Evolutionary conservation across 2,888 invertebrate species (phyloP).

Genomic region (Sarcophaga rosellei): DNA sequence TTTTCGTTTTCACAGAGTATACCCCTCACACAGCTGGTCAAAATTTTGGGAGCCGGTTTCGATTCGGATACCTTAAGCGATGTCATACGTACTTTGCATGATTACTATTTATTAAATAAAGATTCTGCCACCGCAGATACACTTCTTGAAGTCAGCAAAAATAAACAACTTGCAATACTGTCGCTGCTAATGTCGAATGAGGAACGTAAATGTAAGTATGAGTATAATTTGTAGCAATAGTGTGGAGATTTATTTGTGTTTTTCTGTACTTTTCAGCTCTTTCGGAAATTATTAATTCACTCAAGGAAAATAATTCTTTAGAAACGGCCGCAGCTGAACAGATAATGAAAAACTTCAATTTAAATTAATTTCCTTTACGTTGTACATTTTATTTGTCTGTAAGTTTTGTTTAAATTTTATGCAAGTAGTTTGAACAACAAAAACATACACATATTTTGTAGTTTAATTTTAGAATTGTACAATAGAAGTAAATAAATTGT

Average conservation of each 20-base stretch:
- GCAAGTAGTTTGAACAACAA: not conserved
- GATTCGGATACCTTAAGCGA: conserved; percentile 78
- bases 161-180: conserved; percentile 77
- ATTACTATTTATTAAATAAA: conserved; percentile 75
- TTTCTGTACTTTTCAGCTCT: conserved; percentile 72
- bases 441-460: not conserved
- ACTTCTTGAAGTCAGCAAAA: conserved; percentile 77
- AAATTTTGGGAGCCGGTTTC: conserved; percentile 79
- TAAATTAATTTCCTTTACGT: conserved; percentile 57
- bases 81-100: conserved; percentile 75
- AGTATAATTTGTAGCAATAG: not conserved
- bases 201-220: conserved; percentile 75
- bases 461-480: not conserved
- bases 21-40: conserved; percentile 74
- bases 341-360: conserved; percentile 72
- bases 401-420: not conserved
- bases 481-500: conserved; percentile 20
- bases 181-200: conserved; percentile 77
- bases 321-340: conserved; percentile 69
- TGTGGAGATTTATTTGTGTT: too few species aligned
- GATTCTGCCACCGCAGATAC: conserved; percentile 73
- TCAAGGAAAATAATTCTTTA: conserved; percentile 70
- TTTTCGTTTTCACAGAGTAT: conserved; percentile 72
- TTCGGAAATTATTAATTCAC: conserved; percentile 71
- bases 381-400: conserved; percentile 1